Evolutionary conservation across 2,113 vertebrate genomes (phyloP).

Genomic region (Chinchilla lanigera): DNA sequence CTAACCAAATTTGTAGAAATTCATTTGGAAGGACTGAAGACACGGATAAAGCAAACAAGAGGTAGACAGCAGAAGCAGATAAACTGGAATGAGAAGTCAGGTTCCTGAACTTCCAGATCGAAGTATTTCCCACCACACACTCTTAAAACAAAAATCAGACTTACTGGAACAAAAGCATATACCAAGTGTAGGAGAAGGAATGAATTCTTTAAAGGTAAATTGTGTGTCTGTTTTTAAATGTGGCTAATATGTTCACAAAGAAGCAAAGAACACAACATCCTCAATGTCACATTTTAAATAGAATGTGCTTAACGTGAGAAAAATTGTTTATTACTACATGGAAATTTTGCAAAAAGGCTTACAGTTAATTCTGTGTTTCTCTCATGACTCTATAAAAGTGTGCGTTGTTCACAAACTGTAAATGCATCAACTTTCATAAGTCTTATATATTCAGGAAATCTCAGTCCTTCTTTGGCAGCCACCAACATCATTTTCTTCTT

Average conservation of each 20-base stretch:
- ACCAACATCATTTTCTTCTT: slow-evolving; percentile 42
- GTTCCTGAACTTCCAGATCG: background rate
- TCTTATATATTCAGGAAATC: background rate
- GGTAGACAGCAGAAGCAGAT: background rate
- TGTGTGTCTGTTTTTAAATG: background rate
- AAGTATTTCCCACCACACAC: background rate
- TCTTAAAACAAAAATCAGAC: background rate
- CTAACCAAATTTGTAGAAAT: background rate
- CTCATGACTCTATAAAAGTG: background rate
- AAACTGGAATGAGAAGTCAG: background rate
- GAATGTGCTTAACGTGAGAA: background rate
- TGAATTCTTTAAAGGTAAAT: background rate
- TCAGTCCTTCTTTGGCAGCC: background rate
- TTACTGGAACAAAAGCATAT: background rate
- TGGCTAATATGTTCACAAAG: background rate
- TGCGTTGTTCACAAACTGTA: background rate
- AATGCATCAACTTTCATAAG: background rate
- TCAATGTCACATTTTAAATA: background rate
- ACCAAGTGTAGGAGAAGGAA: no score
- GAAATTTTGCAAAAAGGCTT: background rate
- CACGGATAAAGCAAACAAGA: background rate
- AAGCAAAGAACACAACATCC: background rate
- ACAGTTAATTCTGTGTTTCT: background rate
- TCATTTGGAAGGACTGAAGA: background rate
- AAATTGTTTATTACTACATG: background rate